A percentile compares a stretch with the other conserved stretches of the same genome.
These are phyloP conservation scores for Ctenodactylus gundi DNA, from an alignment of 2,113 vertebrate species.

Conservation along the genomic window DNA sequence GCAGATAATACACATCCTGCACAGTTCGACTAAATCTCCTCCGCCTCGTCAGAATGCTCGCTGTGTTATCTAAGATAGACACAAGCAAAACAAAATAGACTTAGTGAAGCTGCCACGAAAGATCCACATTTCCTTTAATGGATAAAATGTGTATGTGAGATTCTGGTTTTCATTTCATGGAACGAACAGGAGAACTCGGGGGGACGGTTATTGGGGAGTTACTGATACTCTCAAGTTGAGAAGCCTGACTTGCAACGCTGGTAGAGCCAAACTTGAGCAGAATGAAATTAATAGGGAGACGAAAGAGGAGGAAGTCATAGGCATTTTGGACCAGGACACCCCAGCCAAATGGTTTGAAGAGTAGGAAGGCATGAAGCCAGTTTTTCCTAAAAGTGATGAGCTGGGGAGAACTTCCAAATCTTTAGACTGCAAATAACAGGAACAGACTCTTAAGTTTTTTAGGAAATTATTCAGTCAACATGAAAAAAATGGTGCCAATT, in stretches of 20 bases:
- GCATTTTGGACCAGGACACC: not conserved
- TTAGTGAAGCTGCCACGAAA: conserved; percentile 42
- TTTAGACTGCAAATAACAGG: not conserved
- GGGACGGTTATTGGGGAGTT: not conserved
- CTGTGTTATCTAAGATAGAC: conserved; percentile 89
- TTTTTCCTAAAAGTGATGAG: not conserved
- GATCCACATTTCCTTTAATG: conserved; percentile 51
- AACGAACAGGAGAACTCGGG: not conserved
- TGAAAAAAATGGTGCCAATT: not conserved
- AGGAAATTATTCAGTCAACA: not conserved
- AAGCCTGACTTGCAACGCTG: not conserved
- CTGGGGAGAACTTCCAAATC: not conserved
- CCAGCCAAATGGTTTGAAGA: not conserved
- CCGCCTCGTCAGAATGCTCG: conserved; percentile 88
- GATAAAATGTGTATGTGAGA: not conserved
- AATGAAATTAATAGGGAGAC: not conserved
- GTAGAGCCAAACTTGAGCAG: not conserved
- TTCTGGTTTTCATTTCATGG: not conserved
- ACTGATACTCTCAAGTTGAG: not conserved
- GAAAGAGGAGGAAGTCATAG: not conserved
- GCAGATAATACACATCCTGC: conserved; percentile 93
- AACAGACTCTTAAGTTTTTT: not conserved
- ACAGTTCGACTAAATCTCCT: conserved; percentile 90
- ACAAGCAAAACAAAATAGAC: conserved; percentile 66
- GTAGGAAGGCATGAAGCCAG: not conserved